These are phyloP conservation scores for Sinocyclocheilus grahami DNA, from an alignment of 2,113 vertebrate genomes.

Conservation along the genomic window DNA sequence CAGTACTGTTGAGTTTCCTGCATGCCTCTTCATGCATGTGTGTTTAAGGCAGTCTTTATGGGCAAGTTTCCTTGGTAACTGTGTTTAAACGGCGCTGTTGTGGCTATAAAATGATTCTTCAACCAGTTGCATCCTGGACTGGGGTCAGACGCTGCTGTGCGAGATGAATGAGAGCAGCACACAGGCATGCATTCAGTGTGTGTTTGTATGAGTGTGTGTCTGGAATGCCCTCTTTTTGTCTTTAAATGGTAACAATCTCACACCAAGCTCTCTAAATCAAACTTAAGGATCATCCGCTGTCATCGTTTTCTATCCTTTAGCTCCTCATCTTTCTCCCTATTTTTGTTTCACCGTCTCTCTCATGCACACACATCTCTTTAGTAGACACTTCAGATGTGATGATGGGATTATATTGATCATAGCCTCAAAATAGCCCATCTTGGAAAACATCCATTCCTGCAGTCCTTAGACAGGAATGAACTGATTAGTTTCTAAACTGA, in stretches of 20 bases:
- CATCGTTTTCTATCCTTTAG: not conserved
- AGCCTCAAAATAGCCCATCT: not conserved
- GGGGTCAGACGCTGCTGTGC: not conserved
- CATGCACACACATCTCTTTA: not conserved
- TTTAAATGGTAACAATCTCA: slow-evolving; percentile 56
- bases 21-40: slow-evolving; percentile 2
- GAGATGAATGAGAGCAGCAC: slow-evolving; percentile 38
- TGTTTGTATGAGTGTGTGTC: slow-evolving; percentile 17
- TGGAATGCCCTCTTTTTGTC: slow-evolving; percentile 47
- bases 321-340: not conserved
- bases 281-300: not conserved
- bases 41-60: not conserved
- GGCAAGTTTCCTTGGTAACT: slow-evolving; percentile 23
- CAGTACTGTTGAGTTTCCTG: not conserved
- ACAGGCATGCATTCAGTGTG: slow-evolving; percentile 39
- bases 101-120: not conserved
- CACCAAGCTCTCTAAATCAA: slow-evolving; percentile 13
- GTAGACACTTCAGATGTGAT: not conserved
- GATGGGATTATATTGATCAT: slow-evolving; percentile 26
- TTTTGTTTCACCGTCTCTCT: not conserved
- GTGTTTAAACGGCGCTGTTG: not conserved
- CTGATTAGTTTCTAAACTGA: not conserved
- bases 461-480: slow-evolving; percentile 27
- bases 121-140: slow-evolving; percentile 19
- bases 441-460: slow-evolving; percentile 22